Conservation (phyloP, 1,140 invertebrate genomes). For the Druon quercuslanigerum region DNA sequence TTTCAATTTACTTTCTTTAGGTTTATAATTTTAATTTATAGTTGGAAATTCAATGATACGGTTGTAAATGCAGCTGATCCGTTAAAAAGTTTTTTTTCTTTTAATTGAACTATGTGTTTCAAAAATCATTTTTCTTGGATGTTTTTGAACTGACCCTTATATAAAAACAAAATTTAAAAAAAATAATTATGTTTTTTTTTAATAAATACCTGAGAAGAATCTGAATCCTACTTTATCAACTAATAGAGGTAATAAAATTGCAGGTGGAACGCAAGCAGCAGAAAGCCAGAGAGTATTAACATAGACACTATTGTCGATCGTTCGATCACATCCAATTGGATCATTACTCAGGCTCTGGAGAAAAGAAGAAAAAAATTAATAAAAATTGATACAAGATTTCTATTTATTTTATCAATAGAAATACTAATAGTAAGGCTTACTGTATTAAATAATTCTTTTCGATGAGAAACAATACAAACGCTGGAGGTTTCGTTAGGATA, state of each 20-base stretch:
- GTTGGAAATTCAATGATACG: no score
- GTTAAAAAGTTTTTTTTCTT: no score
- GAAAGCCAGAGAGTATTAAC: slow-evolving; percentile 67
- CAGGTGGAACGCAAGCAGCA: slow-evolving; percentile 65
- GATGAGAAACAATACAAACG: slow-evolving; percentile 65
- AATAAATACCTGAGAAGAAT: slow-evolving; percentile 63
- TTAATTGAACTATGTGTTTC: no score
- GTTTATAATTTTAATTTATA: no score
- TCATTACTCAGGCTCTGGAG: slow-evolving; percentile 9
- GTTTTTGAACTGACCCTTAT: no score
- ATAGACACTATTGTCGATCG: slow-evolving; percentile 63
- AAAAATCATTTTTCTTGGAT: no score
- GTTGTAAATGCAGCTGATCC: no score
- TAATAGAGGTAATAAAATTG: slow-evolving; percentile 65
- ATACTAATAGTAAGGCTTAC: neutral
- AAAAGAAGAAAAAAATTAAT: neutral
- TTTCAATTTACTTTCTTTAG: no score
- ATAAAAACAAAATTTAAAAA: neutral
- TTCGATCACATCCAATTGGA: slow-evolving; percentile 51
- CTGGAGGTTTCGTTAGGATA: slow-evolving; percentile 62
- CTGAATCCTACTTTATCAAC: slow-evolving; percentile 67
- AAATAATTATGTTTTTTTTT: neutral
- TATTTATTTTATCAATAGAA: neutral
- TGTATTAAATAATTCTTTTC: slow-evolving; percentile 2
- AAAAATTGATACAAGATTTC: neutral